phyloP scores from a whole-genome alignment of 2,888 invertebrate genomes.

The Amiota mariae region DNA sequence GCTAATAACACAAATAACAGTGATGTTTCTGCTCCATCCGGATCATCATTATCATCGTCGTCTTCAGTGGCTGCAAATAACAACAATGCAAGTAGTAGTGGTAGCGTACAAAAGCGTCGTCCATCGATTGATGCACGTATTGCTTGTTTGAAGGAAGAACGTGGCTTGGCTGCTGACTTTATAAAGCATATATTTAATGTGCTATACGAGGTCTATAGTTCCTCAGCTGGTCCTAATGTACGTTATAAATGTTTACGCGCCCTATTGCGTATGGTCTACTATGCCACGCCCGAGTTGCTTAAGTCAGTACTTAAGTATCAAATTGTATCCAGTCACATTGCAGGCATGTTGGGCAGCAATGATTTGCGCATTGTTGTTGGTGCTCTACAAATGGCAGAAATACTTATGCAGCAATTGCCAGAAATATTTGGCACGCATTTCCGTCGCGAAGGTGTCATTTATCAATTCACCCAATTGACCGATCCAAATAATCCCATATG shows the following conservation, averaged over 20 bases:
- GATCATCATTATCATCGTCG: constrained; percentile 33
- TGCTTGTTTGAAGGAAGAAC: constrained; percentile 81
- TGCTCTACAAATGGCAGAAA: constrained; percentile 96
- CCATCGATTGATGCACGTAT: constrained; percentile 78
- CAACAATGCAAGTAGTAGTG: constrained; percentile 21
- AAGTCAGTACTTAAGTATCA: constrained; percentile 82
- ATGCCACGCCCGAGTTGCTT: constrained; percentile 89
- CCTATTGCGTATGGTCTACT: constrained; percentile 95
- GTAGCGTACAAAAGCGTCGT: constrained; percentile 58
- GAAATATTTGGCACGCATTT: constrained; percentile 97
- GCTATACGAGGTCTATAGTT: constrained; percentile 98
- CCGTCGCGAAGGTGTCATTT: constrained; percentile 96
- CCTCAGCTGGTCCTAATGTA: constrained; percentile 97
- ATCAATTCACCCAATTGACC: constrained; percentile 84
- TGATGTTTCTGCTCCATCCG: constrained; percentile 44
- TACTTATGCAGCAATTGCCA: constrained; percentile 96
- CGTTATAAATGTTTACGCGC: constrained; percentile 97
- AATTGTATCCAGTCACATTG: constrained; percentile 95
- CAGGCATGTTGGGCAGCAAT: constrained; percentile 98
- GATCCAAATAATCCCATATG: constrained; percentile 80
- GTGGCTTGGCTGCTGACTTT: constrained; percentile 81
- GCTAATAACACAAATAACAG: constrained; percentile 44
- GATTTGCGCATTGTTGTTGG: constrained; percentile 97
- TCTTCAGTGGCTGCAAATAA: constrained; percentile 28
- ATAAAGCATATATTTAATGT: constrained; percentile 92